A percentile compares a stretch with the other conserved stretches of the same genome.
Evolutionary conservation across 2,888 invertebrate genomes (phyloP).

Genomic region (Euplagia quadripunctaria): DNA sequence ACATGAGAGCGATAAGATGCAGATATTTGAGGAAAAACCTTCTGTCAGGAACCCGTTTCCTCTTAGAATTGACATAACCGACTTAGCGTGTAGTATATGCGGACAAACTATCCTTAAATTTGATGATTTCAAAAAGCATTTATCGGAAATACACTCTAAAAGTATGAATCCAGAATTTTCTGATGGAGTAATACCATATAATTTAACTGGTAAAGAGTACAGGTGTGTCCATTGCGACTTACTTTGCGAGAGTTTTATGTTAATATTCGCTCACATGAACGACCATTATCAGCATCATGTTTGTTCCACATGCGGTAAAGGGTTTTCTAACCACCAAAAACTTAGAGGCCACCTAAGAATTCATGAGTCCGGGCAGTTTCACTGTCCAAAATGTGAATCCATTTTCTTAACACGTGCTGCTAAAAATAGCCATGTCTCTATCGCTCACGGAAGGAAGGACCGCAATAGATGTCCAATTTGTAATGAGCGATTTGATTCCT

Average conservation of each 20-base stretch:
- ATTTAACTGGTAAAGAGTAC: constrained; percentile 63
- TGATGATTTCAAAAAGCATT: constrained; percentile 64
- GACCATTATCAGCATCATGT: constrained; percentile 79
- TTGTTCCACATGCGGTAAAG: constrained; percentile 81
- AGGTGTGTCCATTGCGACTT: constrained; percentile 66
- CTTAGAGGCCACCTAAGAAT: constrained; percentile 72
- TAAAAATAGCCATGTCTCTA: constrained; percentile 61
- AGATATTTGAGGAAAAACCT: constrained; percentile 19
- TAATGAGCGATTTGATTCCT: constrained; percentile 63
- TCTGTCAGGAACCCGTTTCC: constrained; percentile 66
- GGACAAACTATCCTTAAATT: constrained; percentile 45
- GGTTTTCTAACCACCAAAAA: constrained; percentile 75
- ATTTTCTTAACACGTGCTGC: constrained; percentile 67
- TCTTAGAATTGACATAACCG: constrained; percentile 71
- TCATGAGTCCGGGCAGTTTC: constrained; percentile 73
- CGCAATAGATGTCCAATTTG: constrained; percentile 73
- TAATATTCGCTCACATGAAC: constrained; percentile 77
- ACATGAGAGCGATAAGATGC: constrained; percentile 2
- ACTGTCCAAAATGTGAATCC: constrained; percentile 76
- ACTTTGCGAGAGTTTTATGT: constrained; percentile 63
- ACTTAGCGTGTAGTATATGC: constrained; percentile 66
- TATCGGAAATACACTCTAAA: constrained; percentile 58
- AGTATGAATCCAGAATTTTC: constrained; percentile 52
- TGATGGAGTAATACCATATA: constrained; percentile 72
- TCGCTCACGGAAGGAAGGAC: constrained; percentile 64